These are phyloP conservation scores for Enteromius paludinosus DNA, from an alignment of 2,797 vertebrate species.

Conservation along the genomic window DNA sequence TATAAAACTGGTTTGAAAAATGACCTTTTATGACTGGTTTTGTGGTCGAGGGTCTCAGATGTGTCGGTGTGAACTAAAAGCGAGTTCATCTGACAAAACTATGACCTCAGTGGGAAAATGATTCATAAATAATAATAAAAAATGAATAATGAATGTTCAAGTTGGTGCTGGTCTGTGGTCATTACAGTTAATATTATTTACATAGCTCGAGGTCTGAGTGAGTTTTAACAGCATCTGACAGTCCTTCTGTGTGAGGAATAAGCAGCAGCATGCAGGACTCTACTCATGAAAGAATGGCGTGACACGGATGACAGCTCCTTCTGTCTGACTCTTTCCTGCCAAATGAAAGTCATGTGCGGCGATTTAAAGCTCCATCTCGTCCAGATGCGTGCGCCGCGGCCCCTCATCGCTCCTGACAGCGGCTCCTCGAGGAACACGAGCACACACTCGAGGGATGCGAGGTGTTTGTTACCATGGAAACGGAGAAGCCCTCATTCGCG, in stretches of 20 bases:
- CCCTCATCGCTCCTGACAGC: constrained; percentile 14
- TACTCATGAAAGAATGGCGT: neutral
- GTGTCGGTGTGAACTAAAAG: neutral
- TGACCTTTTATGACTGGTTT: neutral
- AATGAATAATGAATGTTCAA: neutral
- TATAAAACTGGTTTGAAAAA: neutral
- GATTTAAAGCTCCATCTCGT: neutral
- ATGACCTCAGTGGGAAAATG: neutral
- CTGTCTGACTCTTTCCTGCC: neutral
- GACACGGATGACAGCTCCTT: neutral
- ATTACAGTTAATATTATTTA: neutral
- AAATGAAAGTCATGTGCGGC: constrained; percentile 1
- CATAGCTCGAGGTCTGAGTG: neutral
- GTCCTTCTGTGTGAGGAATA: neutral
- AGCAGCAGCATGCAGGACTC: neutral
- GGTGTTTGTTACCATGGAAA: neutral
- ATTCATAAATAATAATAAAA: neutral
- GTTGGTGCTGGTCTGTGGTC: neutral
- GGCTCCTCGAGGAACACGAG: neutral
- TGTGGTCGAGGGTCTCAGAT: neutral
- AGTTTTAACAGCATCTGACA: constrained; percentile 4
- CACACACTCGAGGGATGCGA: neutral
- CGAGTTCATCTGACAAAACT: neutral
- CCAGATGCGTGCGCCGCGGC: neutral
- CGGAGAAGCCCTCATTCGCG: neutral